Base-by-base conservation (phyloP, 2,888 invertebrate genomes). In the Drosophila quinaria region DNA sequence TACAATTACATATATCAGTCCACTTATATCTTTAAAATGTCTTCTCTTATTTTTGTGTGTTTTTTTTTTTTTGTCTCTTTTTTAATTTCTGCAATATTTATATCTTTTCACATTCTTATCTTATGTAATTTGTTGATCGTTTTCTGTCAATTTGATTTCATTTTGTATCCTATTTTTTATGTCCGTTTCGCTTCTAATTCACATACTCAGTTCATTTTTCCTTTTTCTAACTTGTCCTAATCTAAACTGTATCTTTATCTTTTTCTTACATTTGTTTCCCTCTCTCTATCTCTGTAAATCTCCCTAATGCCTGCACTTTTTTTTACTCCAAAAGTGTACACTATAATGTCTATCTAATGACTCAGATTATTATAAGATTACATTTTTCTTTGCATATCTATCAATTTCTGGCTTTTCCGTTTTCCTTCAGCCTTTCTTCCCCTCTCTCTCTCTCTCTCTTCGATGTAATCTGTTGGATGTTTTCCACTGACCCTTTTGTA, bases 381-480 rank as follows among this genome's bases (percentile, higher is more conserved):
- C n/a, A 10, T 37, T 37, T 39, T 37, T 37, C 2, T n/a, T 10
- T 5, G n/a, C 35, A 37, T 22, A 51, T 51, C 35, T n/a, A 9
- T 37, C 35, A 37, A 13, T 19, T 22, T 37, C 11, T 39, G 15
- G 3, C 15, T 11, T 25, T 37, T 39, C 19, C 4, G 11, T 15
- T 50, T 50, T 25, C 13, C 25, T 5, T 11, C n/a, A 10, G 11
- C 39, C 39, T 19, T 29, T 8, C 41, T 22, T 25, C 25, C 25
- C 6, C 6, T 1, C 25, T 6, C 25, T 25, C 1, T 1, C 25
- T 5, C 22, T 22, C 22, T 22, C 22, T 22, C 22, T 22, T 1
- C 49, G 8, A 9, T 17, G 33, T 47, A 29, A 19, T 9, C 39
- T 44, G n/a, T 15, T 41, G 33, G 5, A 47, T 55, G 58, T 37